Evolutionary conservation across 92 coral and sea anemone genomes (phyloP), one percentile per base, ranked within the genome.

Genomic region (Phymanthus crucifer): DNA sequence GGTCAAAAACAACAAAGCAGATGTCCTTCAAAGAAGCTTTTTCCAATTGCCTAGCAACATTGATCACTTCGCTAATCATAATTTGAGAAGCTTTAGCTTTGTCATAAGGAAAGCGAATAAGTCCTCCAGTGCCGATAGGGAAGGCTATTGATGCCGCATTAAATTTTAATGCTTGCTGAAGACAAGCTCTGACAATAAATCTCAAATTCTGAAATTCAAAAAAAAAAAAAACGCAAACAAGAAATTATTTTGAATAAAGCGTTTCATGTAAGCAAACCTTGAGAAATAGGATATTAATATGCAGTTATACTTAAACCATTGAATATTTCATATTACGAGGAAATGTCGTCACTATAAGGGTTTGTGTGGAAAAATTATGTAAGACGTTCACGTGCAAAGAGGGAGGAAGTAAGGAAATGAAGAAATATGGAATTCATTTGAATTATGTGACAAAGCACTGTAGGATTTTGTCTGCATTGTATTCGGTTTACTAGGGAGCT

Each of bases 91-190:
- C 93, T 31, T 24, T 70, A 33, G 95, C 93, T 31, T 24, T 70
- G 74, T 69, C 52, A n/a, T 52, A 80, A 4, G 97, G 94, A 74
- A 93, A 90, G 32, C 80, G 72, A n/a, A n/a, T n/a, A 6, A 90
- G 68, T 0, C 82, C 85, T 4, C 92, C 94, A 4, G 94, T 90
- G 47, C 98, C 98, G 17, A 91, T 87, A 9, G 98, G 98, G 61
- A 93, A 85, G 32, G 98, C 91, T 45, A 90, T 80, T 57, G 87
- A 83, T 17, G 73, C 52, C 27, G 75, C 83, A 10, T 83, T 52
- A 27, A 85, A 58, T 85, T 70, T 72, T 37, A 26, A 7, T 0
- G 83, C 89, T 70, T 81, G 77, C 47, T 48, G 65, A 37, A 90
- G 74, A 38, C 89, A 90, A 48, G 81, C 61, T 23, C 78, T 89